These are phyloP conservation scores for Megalopta genalis DNA, from an alignment of 1,140 invertebrate genomes.

Conservation along the genomic window DNA sequence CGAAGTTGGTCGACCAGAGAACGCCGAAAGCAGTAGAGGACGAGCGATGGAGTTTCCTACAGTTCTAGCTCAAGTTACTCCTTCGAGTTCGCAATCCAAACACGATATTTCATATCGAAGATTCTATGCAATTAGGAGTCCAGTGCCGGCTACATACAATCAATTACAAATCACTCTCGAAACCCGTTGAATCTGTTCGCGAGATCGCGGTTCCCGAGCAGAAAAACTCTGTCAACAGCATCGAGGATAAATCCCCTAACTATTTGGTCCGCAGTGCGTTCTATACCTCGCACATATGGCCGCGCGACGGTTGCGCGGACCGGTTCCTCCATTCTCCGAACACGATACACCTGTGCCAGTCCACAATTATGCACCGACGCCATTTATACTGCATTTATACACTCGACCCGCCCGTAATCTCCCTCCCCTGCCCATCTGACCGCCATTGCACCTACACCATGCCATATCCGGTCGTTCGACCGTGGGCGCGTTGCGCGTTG, in stretches of 20 bases:
- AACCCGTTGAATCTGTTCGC: not conserved
- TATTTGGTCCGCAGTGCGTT: conserved; percentile 7
- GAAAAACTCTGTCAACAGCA: conserved; percentile 7
- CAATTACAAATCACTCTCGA: not conserved
- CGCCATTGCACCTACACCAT: not conserved
- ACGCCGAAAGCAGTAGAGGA: not conserved
- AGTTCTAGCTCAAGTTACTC: not conserved
- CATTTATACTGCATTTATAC: conserved; percentile 53
- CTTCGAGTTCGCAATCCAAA: not conserved
- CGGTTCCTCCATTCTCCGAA: conserved; percentile 32
- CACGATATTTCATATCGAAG: not conserved
- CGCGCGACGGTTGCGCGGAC: conserved; percentile 42
- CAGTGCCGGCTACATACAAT: too few relatives aligned
- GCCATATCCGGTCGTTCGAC: conserved; percentile 22
- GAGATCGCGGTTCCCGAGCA: not conserved
- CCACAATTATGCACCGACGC: conserved; percentile 51
- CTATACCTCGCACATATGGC: conserved; percentile 22
- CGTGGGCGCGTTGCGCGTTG: not conserved
- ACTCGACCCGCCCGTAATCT: conserved; percentile 31
- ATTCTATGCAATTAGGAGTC: not conserved
- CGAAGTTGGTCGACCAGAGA: not conserved
- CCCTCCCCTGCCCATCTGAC: conserved; percentile 36
- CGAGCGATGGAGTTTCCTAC: not conserved
- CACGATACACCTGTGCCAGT: conserved; percentile 49
- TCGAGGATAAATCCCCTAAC: not conserved